phyloP scores from a whole-genome alignment of 2,888 invertebrate species.

The Synergus laeviventris region DNA sequence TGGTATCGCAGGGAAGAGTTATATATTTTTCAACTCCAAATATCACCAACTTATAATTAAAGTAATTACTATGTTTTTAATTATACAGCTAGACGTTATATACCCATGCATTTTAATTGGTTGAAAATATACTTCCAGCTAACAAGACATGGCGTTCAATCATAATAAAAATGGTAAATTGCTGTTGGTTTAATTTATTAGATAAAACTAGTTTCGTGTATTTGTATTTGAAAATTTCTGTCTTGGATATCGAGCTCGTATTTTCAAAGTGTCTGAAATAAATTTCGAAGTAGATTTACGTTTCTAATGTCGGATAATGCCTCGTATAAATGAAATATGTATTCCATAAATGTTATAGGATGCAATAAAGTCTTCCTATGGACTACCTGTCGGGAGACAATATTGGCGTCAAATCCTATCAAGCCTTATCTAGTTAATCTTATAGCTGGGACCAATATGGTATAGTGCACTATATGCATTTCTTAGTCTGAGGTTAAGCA shows the following conservation, averaged over 20 bases:
- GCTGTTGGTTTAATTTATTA: background rate
- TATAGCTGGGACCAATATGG: background rate
- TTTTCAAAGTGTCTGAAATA: background rate
- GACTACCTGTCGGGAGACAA: slow-evolving; percentile 14
- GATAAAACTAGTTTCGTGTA: background rate
- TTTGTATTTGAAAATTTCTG: background rate
- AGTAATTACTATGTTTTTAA: background rate
- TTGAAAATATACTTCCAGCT: background rate
- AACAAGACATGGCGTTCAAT: background rate
- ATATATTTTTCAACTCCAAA: background rate
- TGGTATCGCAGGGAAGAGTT: background rate
- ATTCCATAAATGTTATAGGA: background rate
- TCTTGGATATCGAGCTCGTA: background rate
- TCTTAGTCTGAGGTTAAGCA: slow-evolving; percentile 20
- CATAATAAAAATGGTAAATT: background rate
- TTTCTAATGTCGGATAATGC: slow-evolving; percentile 1
- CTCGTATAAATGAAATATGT: slow-evolving; percentile 4
- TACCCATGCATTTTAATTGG: background rate
- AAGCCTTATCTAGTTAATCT: background rate
- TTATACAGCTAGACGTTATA: background rate
- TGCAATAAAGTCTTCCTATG: background rate
- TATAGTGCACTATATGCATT: slow-evolving; percentile 11
- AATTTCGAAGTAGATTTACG: background rate
- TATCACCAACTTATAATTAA: background rate
- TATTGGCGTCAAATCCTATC: slow-evolving; percentile 27